Conservation (phyloP, 2,113 vertebrate species). For the Crotalus horridus region DNA sequence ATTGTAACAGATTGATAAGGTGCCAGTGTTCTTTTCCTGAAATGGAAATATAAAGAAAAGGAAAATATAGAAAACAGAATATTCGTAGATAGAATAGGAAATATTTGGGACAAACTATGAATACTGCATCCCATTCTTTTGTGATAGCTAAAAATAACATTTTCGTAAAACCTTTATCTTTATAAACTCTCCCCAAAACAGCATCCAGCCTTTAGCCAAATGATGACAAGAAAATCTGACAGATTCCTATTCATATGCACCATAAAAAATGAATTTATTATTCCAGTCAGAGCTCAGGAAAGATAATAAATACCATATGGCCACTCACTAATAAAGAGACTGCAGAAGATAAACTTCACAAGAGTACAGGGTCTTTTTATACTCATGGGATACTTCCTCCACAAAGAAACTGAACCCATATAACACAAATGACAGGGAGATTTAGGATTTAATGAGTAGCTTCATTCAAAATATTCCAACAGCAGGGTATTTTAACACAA, state of each 20-base stretch:
- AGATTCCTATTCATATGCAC: constrained; percentile 33
- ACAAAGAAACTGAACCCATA: neutral
- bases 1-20: neutral
- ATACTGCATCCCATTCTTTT: neutral
- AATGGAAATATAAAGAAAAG: neutral
- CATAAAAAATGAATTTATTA: constrained; percentile 29
- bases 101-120: constrained; percentile 17
- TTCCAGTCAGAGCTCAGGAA: constrained; percentile 14
- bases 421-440: constrained; percentile 12
- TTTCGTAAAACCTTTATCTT: constrained; percentile 32
- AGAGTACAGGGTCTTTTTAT: constrained; percentile 1
- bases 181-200: constrained; percentile 1
- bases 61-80: neutral
- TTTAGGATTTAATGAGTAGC: constrained; percentile 6
- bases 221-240: neutral
- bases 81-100: neutral
- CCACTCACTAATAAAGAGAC: neutral
- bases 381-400: constrained; percentile 1
- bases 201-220: constrained; percentile 11
- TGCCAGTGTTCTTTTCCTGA: neutral
- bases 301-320: constrained; percentile 24
- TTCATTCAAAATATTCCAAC: constrained; percentile 9
- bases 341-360: neutral
- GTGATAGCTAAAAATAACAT: constrained; percentile 27
- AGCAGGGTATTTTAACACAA: neutral